phyloP scores from a whole-genome alignment of 2,797 vertebrate species.

The Malacoctenus gilli region DNA sequence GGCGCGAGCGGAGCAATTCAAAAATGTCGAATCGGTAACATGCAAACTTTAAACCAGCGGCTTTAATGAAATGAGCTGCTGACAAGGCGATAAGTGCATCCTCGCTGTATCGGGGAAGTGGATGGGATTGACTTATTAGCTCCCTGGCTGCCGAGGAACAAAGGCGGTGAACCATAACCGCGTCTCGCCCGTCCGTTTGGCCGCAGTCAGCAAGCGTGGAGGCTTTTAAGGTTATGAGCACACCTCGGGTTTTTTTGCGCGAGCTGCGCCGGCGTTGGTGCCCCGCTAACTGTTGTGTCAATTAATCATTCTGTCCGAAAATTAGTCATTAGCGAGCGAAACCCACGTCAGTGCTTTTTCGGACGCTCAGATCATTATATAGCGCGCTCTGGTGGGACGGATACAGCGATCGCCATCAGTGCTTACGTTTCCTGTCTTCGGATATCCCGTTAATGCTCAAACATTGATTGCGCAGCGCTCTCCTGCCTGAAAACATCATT shows the following conservation, averaged over 20 bases:
- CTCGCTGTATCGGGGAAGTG: slow-evolving; percentile 47
- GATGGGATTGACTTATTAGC: slow-evolving; percentile 72
- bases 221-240: slow-evolving; percentile 69
- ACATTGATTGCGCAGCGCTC: no score
- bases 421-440: slow-evolving; percentile 32
- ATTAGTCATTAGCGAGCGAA: slow-evolving; percentile 42
- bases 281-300: slow-evolving; percentile 37
- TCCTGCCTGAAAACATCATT: no score
- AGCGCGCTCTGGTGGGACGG: no score
- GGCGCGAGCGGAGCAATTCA: slow-evolving; percentile 55
- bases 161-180: slow-evolving; percentile 62
- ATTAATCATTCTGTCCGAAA: slow-evolving; percentile 57
- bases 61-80: slow-evolving; percentile 69
- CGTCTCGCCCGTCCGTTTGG: slow-evolving; percentile 64
- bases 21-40: slow-evolving; percentile 73
- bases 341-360: slow-evolving; percentile 50
- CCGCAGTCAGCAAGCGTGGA: slow-evolving; percentile 58
- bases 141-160: slow-evolving; percentile 46
- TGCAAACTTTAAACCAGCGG: slow-evolving; percentile 61
- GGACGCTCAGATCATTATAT: slow-evolving; percentile 40
- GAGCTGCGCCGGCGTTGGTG: slow-evolving; percentile 49
- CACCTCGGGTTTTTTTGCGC: slow-evolving; percentile 47
- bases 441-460: no score
- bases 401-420: slow-evolving; percentile 2
- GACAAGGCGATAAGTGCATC: slow-evolving; percentile 73